These are phyloP conservation scores for Merops nubicus DNA, from an alignment of 2,113 vertebrate genomes.

Conservation along the genomic window DNA sequence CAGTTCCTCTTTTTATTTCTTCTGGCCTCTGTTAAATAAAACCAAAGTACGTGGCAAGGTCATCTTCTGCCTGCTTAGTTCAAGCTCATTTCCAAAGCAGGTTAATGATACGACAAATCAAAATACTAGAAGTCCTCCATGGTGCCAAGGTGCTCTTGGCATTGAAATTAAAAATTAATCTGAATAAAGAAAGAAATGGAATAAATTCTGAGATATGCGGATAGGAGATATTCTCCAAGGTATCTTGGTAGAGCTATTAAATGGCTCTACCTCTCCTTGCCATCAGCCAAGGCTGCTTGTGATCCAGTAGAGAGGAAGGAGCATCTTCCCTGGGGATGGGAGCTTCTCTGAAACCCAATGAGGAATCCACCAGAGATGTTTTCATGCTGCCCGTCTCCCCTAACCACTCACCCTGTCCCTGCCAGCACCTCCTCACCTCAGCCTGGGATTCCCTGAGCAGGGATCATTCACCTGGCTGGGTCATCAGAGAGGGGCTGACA, in stretches of 20 bases:
- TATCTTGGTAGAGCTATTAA: background rate
- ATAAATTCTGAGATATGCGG: background rate
- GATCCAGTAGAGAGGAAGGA: background rate
- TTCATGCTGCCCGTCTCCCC: rapidly evolving
- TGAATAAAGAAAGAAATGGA: background rate
- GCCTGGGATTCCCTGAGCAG: background rate
- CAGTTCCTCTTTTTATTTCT: background rate
- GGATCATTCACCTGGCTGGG: rapidly evolving
- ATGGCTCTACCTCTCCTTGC: rapidly evolving
- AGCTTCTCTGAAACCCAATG: rapidly evolving
- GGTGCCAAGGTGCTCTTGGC: background rate
- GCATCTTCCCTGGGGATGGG: rapidly evolving
- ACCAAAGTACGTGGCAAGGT: background rate
- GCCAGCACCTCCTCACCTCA: background rate
- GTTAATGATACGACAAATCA: background rate
- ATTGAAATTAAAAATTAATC: background rate
- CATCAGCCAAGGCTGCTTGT: rapidly evolving
- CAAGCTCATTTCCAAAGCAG: background rate
- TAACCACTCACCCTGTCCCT: rapidly evolving
- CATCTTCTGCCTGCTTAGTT: background rate
- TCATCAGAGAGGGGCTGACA: rapidly evolving
- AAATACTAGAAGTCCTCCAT: background rate
- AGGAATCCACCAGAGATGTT: background rate
- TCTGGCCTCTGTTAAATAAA: background rate
- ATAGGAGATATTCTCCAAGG: background rate